A percentile compares a stretch with the other conserved stretches of the same genome.
Conservation (phyloP, 2,113 vertebrate species). For the Erythrolamprus reginae region DNA sequence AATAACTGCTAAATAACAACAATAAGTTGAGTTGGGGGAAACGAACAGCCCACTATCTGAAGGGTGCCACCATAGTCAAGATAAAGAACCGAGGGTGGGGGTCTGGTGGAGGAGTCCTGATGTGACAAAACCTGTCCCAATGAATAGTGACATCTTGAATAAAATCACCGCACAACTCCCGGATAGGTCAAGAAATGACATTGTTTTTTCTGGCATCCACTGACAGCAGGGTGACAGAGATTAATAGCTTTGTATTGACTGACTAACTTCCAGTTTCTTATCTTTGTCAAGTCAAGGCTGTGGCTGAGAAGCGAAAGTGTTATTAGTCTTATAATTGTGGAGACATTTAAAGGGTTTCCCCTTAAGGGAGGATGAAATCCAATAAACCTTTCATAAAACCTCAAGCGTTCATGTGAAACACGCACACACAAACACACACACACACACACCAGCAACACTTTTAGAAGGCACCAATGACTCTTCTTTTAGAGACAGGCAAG, state of each 20-base stretch:
- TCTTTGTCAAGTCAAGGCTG: slow-evolving; percentile 88
- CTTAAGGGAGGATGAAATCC: slow-evolving; percentile 93
- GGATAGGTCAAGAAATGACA: slow-evolving; percentile 80
- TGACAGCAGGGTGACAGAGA: slow-evolving; percentile 94
- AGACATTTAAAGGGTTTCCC: slow-evolving; percentile 99
- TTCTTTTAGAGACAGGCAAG: slow-evolving; percentile 56
- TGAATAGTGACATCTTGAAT: slow-evolving; percentile 80
- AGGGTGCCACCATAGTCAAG: slow-evolving; percentile 65
- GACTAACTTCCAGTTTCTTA: slow-evolving; percentile 97
- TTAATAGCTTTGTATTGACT: slow-evolving; percentile 98
- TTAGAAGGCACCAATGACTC: neutral
- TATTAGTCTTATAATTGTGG: slow-evolving; percentile 99
- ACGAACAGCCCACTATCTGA: slow-evolving; percentile 59
- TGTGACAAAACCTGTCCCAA: slow-evolving; percentile 77
- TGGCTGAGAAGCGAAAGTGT: slow-evolving; percentile 85
- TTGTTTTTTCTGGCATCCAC: slow-evolving; percentile 77
- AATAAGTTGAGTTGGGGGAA: slow-evolving; percentile 51
- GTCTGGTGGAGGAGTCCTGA: slow-evolving; percentile 64
- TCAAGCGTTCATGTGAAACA: slow-evolving; percentile 65
- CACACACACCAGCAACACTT: too few species aligned
- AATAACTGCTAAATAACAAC: slow-evolving; percentile 74
- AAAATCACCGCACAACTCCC: slow-evolving; percentile 76
- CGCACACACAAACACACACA: too few species aligned
- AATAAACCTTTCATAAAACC: slow-evolving; percentile 97
- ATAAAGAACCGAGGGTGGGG: slow-evolving; percentile 59